Evolutionary conservation across 2,888 invertebrate species (phyloP).

Genomic region (Fragum sueziense): DNA sequence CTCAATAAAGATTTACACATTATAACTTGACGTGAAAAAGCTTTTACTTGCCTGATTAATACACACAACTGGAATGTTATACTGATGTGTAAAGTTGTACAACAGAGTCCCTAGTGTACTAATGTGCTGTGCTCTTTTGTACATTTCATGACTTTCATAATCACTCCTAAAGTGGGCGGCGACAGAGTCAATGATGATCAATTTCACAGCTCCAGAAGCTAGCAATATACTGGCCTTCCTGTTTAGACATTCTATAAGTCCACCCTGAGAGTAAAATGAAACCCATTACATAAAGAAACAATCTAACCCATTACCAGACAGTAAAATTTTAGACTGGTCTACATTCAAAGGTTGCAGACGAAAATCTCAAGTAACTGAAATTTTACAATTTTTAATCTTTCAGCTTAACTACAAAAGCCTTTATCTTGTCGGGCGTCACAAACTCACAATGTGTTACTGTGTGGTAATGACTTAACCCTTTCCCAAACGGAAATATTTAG

Average conservation of each 20-base stretch:
- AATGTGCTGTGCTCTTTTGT: slow-evolving; percentile 77
- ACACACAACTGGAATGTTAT: slow-evolving; percentile 86
- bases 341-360: not conserved
- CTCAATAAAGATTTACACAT: too few species aligned
- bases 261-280: slow-evolving; percentile 66
- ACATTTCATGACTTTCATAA: slow-evolving; percentile 84
- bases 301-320: not conserved
- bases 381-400: too few species aligned
- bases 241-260: slow-evolving; percentile 81
- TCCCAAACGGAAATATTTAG: too few species aligned
- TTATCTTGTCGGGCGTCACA: too few species aligned
- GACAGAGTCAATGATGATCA: slow-evolving; percentile 89
- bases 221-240: slow-evolving; percentile 85
- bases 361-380: too few species aligned
- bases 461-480: too few species aligned
- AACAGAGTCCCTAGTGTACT: slow-evolving; percentile 84
- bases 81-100: slow-evolving; percentile 84
- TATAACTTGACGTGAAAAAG: too few species aligned
- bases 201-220: slow-evolving; percentile 84
- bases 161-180: slow-evolving; percentile 87
- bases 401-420: too few species aligned
- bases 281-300: not conserved
- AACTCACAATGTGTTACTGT: too few species aligned
- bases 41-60: slow-evolving; percentile 87
- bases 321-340: not conserved